Percentiles rank a stretch among this genome's conserved stretches.
These are phyloP conservation scores for Parascotia fuliginaria DNA, from an alignment of 2,888 invertebrate genomes.

Conservation along the genomic window DNA sequence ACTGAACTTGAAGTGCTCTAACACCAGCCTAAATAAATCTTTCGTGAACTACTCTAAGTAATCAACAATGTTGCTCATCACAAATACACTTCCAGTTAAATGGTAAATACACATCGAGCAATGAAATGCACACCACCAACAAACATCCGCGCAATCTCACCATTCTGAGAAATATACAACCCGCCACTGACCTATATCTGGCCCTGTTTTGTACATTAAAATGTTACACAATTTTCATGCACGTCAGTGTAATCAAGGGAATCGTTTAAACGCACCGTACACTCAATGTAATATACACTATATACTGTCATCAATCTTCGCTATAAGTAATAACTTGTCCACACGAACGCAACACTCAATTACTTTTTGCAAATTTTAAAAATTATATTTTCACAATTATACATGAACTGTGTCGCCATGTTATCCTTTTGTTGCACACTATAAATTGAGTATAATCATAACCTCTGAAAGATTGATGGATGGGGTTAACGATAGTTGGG, in stretches of 20 bases:
- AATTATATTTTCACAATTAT: slow-evolving; percentile 44
- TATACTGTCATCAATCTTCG: slow-evolving; percentile 51
- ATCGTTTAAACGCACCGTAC: slow-evolving; percentile 52
- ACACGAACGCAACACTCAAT: slow-evolving; percentile 38
- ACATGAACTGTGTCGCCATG: slow-evolving; percentile 53
- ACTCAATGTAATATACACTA: slow-evolving; percentile 52
- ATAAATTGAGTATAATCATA: slow-evolving; percentile 56
- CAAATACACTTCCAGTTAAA: slow-evolving; percentile 56
- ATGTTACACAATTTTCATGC: slow-evolving; percentile 73
- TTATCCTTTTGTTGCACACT: slow-evolving; percentile 42
- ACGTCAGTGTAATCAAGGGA: slow-evolving; percentile 57
- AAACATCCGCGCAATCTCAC: slow-evolving; percentile 77
- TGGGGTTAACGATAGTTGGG: slow-evolving; percentile 48
- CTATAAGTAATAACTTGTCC: slow-evolving; percentile 42
- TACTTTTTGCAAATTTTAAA: slow-evolving; percentile 40
- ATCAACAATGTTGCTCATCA: slow-evolving; percentile 62
- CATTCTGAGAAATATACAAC: slow-evolving; percentile 76
- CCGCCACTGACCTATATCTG: slow-evolving; percentile 75
- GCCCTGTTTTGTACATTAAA: slow-evolving; percentile 71
- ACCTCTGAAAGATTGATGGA: slow-evolving; percentile 52
- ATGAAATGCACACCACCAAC: slow-evolving; percentile 57
- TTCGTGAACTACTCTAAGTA: slow-evolving; percentile 26
- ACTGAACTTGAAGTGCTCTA: background rate
- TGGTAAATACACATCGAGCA: slow-evolving; percentile 52
- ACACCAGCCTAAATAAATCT: slow-evolving; percentile 4